Evolutionary conservation across 2,113 vertebrate species (phyloP).

Genomic region (Scopus umbretta): DNA sequence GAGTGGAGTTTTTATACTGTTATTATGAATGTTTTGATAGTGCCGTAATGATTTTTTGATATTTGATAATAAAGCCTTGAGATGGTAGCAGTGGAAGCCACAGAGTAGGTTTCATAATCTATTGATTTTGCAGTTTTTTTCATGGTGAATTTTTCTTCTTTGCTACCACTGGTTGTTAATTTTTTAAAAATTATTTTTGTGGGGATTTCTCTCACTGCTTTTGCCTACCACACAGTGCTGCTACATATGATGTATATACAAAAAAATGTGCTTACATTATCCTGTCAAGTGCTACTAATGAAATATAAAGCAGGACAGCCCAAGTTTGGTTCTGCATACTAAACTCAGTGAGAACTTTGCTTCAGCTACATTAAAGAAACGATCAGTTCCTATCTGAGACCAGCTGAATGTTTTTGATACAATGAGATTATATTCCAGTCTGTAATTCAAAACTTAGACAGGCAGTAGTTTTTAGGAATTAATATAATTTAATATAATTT

Average conservation of each 20-base stretch:
- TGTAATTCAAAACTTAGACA: not conserved
- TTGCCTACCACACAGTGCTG: not conserved
- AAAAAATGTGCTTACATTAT: not conserved
- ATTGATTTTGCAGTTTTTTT: not conserved
- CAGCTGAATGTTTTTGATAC: not conserved
- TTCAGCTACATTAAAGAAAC: not conserved
- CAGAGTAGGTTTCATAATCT: not conserved
- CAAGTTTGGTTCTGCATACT: not conserved
- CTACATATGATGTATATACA: not conserved
- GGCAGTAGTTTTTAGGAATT: not conserved
- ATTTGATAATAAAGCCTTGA: conserved; percentile 41
- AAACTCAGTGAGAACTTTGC: not conserved
- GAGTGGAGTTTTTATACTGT: conserved; percentile 36
- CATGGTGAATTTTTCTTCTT: not conserved
- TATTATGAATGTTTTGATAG: conserved; percentile 44
- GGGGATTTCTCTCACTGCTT: not conserved
- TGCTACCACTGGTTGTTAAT: not conserved
- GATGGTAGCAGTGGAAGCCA: conserved; percentile 2
- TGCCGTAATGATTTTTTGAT: conserved; percentile 47
- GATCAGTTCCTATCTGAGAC: not conserved
- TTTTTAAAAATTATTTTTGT: not conserved
- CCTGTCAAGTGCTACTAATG: not conserved
- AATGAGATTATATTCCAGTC: not conserved
- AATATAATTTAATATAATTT: not conserved
- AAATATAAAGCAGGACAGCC: not conserved